Evolutionary conservation across 2,888 invertebrate genomes (phyloP), one percentile per base, ranked within the genome.

Genomic region (Meteorus colon): DNA sequence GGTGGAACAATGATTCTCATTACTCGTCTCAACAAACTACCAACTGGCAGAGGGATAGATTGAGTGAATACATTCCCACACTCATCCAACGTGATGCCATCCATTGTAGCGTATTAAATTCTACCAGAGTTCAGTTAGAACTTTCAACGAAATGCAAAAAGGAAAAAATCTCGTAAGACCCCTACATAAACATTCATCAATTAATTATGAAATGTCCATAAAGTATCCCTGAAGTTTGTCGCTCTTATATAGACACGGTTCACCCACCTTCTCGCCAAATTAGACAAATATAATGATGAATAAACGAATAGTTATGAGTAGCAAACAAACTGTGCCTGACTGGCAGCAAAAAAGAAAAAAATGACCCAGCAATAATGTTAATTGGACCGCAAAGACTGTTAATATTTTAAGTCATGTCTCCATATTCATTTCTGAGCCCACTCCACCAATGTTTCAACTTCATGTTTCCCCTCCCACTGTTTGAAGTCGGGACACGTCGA

Each of bases 1-100:
- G 59, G 67, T 73, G 77, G 75, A 80, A 79, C 76, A 79, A 77
- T 77, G 80, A 77, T 79, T 72, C 78, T 80, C 80, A 75, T 78
- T 80, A 79, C 78, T 66, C 63, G 34, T 55, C 55, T 65, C 71
- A 45, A 62, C 59, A 71, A 70, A 76, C 60, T 48, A 77, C 29
- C 65, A 37, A 31, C 41, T 60, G 41, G 12, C 34, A 41, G 24
- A 70, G 70, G 41, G 70, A 70, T 59, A 70, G 60, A 70, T 70
- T 59, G 41, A 60, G 14, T 14, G 70, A 70, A 70, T 70, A 70
- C 70, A 34, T 70, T 70, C 70, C 70, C 60, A 70, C 60, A 70
- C 60, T 37, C 27, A 34, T 5, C 34, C 55, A 60, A 41, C 55
- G 59, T 41, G 60, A 60, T 59, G 37, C 55, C 41, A 29, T 34